Percentiles rank a stretch among this genome's conserved stretches.
Evolutionary conservation across 2,888 invertebrate species (phyloP).

Genomic region (Limnephilus auricula): DNA sequence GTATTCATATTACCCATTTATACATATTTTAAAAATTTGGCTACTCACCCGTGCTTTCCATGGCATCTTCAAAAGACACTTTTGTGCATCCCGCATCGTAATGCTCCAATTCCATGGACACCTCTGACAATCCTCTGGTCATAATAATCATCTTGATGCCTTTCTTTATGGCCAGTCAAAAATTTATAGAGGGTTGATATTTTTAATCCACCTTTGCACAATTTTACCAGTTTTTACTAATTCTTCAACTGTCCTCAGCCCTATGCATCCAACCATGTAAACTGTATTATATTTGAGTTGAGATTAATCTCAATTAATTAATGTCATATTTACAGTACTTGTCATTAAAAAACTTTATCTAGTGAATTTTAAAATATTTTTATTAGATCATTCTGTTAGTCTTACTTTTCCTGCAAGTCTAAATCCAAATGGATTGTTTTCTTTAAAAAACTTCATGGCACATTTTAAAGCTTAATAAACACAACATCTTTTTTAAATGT

Average conservation of each 20-base stretch:
- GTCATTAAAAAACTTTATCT: too few relatives aligned
- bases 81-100: neutral
- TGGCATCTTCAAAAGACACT: neutral
- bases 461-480: neutral
- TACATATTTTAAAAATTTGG: neutral
- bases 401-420: neutral
- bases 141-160: neutral
- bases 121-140: neutral
- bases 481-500: neutral
- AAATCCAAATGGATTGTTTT: neutral
- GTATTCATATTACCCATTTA: too few relatives aligned
- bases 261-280: neutral
- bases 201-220: neutral
- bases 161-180: neutral
- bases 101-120: neutral
- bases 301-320: neutral
- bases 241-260: neutral
- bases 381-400: neutral
- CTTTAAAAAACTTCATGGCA: neutral
- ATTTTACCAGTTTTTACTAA: neutral
- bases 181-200: neutral
- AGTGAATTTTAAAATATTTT: too few relatives aligned
- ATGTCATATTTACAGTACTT: neutral
- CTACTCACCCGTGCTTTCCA: neutral
- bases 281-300: neutral